phyloP scores from a whole-genome alignment of 1,140 invertebrate species.

The Bombus soroeensis region DNA sequence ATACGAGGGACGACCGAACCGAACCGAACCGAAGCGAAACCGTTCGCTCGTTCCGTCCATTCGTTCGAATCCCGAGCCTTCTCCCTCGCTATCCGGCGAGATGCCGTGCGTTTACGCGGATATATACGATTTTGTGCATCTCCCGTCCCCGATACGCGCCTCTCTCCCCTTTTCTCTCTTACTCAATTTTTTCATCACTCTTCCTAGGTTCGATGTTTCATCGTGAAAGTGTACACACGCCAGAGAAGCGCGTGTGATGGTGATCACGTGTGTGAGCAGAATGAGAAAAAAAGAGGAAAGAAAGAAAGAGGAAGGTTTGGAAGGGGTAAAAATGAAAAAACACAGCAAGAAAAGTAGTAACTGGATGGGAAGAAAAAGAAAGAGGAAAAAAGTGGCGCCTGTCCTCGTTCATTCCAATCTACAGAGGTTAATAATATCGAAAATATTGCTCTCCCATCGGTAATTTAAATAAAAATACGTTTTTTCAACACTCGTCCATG shows the following conservation, averaged over 20 bases:
- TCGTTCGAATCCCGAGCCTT: conserved; percentile 69
- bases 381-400: neutral
- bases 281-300: neutral
- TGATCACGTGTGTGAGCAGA: neutral
- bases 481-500: neutral
- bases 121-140: conserved; percentile 43
- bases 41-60: conserved; percentile 68
- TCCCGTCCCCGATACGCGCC: conserved; percentile 21
- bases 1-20: conserved; percentile 75
- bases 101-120: conserved; percentile 56
- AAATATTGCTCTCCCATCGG: conserved; percentile 46
- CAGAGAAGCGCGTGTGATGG: neutral
- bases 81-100: conserved; percentile 56
- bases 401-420: conserved; percentile 36
- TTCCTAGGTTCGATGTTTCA: neutral
- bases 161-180: neutral
- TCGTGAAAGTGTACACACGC: conserved; percentile 8
- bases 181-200: neutral
- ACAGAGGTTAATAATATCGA: conserved; percentile 46
- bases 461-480: conserved; percentile 45
- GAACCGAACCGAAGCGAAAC: conserved; percentile 68
- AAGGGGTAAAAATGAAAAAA: neutral
- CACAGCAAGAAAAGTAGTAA: conserved; percentile 2
- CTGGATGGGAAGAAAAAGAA: neutral
- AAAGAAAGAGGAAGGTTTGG: neutral